These are phyloP conservation scores for Ditula angustiorana DNA, from an alignment of 2,888 invertebrate genomes.

Conservation along the genomic window DNA sequence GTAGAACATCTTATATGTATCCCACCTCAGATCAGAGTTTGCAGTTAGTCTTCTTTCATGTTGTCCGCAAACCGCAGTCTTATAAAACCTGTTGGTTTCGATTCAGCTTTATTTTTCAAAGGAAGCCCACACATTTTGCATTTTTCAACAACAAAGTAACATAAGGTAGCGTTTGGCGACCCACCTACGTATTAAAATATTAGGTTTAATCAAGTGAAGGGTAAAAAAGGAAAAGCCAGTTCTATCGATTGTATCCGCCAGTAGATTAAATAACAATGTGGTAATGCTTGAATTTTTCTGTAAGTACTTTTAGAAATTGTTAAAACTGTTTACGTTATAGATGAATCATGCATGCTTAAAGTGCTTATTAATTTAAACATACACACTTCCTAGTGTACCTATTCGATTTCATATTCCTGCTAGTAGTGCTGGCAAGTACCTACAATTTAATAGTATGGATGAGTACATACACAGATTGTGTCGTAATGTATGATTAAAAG, in stretches of 20 bases:
- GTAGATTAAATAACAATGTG: background rate
- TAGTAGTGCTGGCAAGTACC: background rate
- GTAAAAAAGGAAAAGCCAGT: background rate
- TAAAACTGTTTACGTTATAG: too few species aligned
- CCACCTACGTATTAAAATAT: too few species aligned
- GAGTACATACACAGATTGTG: background rate
- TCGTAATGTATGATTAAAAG: conserved; percentile 17
- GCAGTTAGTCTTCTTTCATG: too few species aligned
- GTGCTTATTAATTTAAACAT: background rate
- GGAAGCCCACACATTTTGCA: too few species aligned
- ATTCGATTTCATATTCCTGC: background rate
- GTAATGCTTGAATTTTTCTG: background rate
- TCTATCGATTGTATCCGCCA: background rate
- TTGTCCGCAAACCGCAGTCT: too few species aligned
- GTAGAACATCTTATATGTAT: too few species aligned
- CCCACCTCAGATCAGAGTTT: too few species aligned
- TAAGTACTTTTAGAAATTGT: background rate
- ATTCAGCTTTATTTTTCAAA: too few species aligned
- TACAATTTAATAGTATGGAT: background rate
- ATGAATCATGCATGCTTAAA: too few species aligned
- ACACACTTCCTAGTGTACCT: background rate
- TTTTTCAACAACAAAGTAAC: too few species aligned
- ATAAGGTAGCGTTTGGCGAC: too few species aligned
- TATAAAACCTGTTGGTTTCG: too few species aligned
- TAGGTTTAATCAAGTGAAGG: background rate